Conservation (phyloP, 2,113 vertebrate genomes). For the Strix uralensis region DNA sequence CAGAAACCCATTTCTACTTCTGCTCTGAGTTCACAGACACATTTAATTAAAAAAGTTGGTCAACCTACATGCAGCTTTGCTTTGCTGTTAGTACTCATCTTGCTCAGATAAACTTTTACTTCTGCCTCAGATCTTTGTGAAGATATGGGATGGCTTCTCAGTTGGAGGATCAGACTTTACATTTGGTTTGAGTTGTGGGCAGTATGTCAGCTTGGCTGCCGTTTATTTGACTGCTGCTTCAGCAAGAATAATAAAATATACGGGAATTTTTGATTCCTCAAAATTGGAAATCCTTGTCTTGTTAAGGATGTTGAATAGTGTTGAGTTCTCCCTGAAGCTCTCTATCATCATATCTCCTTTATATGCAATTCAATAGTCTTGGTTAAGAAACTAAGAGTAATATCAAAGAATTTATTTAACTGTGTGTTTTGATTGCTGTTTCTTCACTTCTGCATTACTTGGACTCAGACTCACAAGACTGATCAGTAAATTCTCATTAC, state of each 20-base stretch:
- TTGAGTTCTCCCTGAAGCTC: background rate
- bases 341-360: background rate
- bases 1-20: background rate
- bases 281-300: background rate
- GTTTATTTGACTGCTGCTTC: background rate
- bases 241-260: background rate
- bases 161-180: background rate
- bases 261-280: background rate
- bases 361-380: background rate
- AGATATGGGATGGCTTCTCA: background rate
- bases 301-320: background rate
- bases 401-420: background rate
- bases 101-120: background rate
- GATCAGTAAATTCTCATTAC: background rate
- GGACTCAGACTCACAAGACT: background rate
- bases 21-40: background rate
- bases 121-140: background rate
- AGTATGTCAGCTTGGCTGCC: background rate
- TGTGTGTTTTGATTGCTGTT: background rate
- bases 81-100: background rate
- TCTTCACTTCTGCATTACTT: background rate
- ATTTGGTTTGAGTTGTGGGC: background rate
- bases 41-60: background rate
- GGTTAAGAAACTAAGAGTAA: background rate
- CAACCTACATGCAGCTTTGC: background rate